Evolutionary conservation across 2,888 invertebrate genomes (phyloP), one percentile per base, ranked within the genome.

Genomic region (Agrilus mali): DNA sequence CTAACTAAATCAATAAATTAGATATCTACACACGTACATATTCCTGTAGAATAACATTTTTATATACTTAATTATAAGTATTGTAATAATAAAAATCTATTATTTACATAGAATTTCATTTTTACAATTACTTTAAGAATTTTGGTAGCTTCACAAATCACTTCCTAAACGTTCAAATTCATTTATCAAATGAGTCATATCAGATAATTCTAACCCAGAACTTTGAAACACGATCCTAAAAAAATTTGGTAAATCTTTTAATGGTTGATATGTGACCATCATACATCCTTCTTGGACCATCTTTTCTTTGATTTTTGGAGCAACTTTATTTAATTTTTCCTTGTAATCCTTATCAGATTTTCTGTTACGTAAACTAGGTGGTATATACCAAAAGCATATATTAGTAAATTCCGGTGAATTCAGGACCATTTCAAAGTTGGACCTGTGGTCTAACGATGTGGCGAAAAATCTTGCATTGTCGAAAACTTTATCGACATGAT

Each of bases 201-300:
- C 95, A 15, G 75, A 71, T 53, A 80, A 76, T 39, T 82, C 84
- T 44, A 94, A 71, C 14, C 82, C 86, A 2, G 93, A 92, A 66
- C 87, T 95, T 66, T 94, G 94, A 58, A 89, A 76, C 40, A 95
- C 94, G 53, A 95, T 80, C 46, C 96, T 77, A 75, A 96, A 96
- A 73, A 96, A 96, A 68, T 97, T 96, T 1, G 92, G 92, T 47
- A 82, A 71, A 41, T 80, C 71, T 42, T 82, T 80, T 52, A 90
- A 75, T 1, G 94, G 89, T 59, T 96, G 96, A 65, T 97, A 96
- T 37, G 94, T 94, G 50, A 96, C 84, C 85, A 97, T 88, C 82
- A 94, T 92, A 38, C 85, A 82, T 22, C 96, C 96, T 60, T 84
- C 81, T 63, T 86, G 85, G 75, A 95, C 92, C 96, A 97, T 97